These are phyloP conservation scores for Yponomeuta cagnagella DNA, from an alignment of 2,888 invertebrate genomes.

Conservation along the genomic window DNA sequence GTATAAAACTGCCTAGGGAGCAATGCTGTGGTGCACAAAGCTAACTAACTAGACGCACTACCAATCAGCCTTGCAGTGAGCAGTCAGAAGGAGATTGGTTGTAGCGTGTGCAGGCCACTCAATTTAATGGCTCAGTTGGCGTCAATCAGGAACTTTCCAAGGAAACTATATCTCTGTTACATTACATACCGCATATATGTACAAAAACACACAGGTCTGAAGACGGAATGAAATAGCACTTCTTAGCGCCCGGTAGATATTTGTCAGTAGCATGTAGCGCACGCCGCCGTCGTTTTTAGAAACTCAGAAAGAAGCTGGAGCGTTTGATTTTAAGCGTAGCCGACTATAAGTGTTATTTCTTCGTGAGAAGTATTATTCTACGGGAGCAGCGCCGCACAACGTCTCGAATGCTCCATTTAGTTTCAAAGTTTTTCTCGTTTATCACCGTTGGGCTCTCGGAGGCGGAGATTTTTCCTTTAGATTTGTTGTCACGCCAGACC, in stretches of 20 bases:
- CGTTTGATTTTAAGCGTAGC: slow-evolving; percentile 76
- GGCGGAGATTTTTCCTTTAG: slow-evolving; percentile 76
- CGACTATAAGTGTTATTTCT: slow-evolving; percentile 76
- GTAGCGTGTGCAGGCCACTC: slow-evolving; percentile 17
- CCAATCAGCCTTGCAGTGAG: slow-evolving; percentile 13
- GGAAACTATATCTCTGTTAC: slow-evolving; percentile 13
- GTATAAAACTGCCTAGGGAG: neutral
- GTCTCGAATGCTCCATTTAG: slow-evolving; percentile 76
- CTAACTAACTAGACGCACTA: neutral
- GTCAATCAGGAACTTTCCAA: slow-evolving; percentile 22
- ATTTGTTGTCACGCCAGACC: slow-evolving; percentile 77
- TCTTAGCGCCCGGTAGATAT: slow-evolving; percentile 1
- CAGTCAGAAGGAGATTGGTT: slow-evolving; percentile 13
- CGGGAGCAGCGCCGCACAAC: slow-evolving; percentile 69
- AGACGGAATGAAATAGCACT: slow-evolving; percentile 12
- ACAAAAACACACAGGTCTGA: slow-evolving; percentile 8
- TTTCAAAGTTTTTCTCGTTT: slow-evolving; percentile 77
- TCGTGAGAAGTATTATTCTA: slow-evolving; percentile 73
- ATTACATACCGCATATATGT: neutral
- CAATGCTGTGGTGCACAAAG: neutral
- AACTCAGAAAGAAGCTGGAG: slow-evolving; percentile 59
- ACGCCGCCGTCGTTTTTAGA: slow-evolving; percentile 35
- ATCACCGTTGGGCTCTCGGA: slow-evolving; percentile 74
- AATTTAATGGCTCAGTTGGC: slow-evolving; percentile 25
- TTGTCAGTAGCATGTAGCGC: slow-evolving; percentile 10